Base-by-base conservation (phyloP, 2,113 vertebrate genomes). In the Pollimyrus isidori region DNA sequence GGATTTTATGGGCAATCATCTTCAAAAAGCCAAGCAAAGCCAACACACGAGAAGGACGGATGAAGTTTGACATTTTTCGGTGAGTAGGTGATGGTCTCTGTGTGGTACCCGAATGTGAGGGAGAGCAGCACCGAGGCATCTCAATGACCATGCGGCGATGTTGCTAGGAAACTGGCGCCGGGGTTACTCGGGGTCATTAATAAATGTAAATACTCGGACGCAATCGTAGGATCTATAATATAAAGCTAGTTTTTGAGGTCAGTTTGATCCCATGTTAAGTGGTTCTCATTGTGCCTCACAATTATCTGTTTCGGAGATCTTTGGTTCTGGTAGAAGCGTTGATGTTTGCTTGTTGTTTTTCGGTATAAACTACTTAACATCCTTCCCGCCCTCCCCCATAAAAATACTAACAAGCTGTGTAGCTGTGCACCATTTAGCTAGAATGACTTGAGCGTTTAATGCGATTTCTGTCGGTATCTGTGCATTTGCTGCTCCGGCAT, bases 91-190 rank as follows among this genome's bases (percentile, higher is more conserved):
- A 82, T 76, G 35, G 69, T 76, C 69, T 39, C 69, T 6, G 69
- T 76, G 69, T 76, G 69, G 69, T 76, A 76, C 69, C 69, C 69
- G 69, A 76, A 39, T 73, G 65, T 76, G 69, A 76, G 26, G 80
- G 39, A 21, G 80, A 30, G 50, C n/a, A 35, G 19, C 39, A 45
- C 82, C 42, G 82, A n/a, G 39, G 49, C 26, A 48, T 85, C 52
- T 56, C 30, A 35, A 89, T 89, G 88, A 85, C 88, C 76, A 87
- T 90, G 89, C 89, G 48, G 86, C 65, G 85, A 45, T 87, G 89
- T 90, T 90, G 89, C 89, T 90, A 90, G 89, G 89, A 90, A 76
- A 90, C 89, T 76, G 85, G 82, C 62, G 65, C 46, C 15, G 86
- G 73, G 89, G 35, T 90, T 88, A 90, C 89, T 83, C 73, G 7